Conservation (phyloP, 2,888 invertebrate genomes). For the Anaspis maculata region DNA sequence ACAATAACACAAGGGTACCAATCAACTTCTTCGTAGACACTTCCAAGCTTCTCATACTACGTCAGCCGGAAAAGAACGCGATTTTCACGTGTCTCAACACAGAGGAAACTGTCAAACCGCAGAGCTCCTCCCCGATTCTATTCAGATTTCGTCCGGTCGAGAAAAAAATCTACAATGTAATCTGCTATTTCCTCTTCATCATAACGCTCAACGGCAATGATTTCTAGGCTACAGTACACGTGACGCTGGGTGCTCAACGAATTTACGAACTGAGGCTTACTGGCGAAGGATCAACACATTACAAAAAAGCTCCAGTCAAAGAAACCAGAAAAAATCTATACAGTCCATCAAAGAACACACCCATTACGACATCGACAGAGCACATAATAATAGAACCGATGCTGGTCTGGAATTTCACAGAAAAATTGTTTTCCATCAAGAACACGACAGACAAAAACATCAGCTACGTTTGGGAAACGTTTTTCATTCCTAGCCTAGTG, state of each 20-base stretch:
- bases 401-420: conserved; percentile 29
- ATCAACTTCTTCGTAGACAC: conserved; percentile 29
- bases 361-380: conserved; percentile 40
- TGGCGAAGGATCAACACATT: too few relatives aligned
- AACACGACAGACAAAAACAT: conserved; percentile 36
- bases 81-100: conserved; percentile 37
- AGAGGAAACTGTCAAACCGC: conserved; percentile 26
- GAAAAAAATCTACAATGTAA: conserved; percentile 32
- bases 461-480: too few relatives aligned
- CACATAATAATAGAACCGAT: conserved; percentile 31
- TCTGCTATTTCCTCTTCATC: too few relatives aligned
- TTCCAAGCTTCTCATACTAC: conserved; percentile 23
- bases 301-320: too few relatives aligned
- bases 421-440: conserved; percentile 38
- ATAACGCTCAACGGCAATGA: too few relatives aligned
- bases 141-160: conserved; percentile 40
- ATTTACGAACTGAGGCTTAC: too few relatives aligned
- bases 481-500: conserved; percentile 26
- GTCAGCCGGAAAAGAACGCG: conserved; percentile 27
- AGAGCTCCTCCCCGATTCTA: conserved; percentile 30
- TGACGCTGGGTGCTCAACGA: too few relatives aligned
- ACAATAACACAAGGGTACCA: conserved; percentile 33
- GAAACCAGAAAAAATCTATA: too few relatives aligned
- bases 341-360: too few relatives aligned
- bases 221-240: too few relatives aligned